Evolutionary conservation across 2,113 vertebrate genomes (phyloP), one percentile per base, ranked within the genome.

Genomic region (Mesoclemmys tuberculata): DNA sequence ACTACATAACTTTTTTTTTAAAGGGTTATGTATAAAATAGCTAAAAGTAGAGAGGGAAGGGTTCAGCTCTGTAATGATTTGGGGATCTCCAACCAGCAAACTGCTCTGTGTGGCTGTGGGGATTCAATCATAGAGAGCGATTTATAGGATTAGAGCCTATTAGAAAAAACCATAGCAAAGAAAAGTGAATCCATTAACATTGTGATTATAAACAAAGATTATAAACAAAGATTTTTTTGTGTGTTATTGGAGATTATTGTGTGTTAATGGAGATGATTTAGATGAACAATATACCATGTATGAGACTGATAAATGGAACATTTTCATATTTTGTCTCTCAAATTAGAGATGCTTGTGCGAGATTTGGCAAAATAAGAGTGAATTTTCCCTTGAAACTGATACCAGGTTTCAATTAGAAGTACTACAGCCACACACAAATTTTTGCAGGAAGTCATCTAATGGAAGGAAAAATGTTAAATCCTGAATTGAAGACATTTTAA

Each of bases 381-480:
- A 44, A n/a, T 90, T 87, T 94, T 95, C 14, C 29, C 61, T 11
- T 54, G 49, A 21, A 80, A 2, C 10, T 82, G 10, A 61, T 2
- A 48, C 31, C 21, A 35, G 80, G 68, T 56, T 92, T 93, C 51
- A 88, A 77, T 18, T 82, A 84, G 3, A 26, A 51, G 6, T 89
- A 54, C 55, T 85, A 21, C 0, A 0, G 90, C 78, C 8, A 48
- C 29, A 35, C 5, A n/a, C 0, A 35, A 19, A 16, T 52, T 19
- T 38, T 81, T 88, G 4, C 78, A 88, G 44, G 58, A 87, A 84
- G 29, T 29, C 54, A 16, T 80, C 3, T 90, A 86, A 93, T 82
- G 29, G 91, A 82, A 84, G 4, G 18, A 86, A 3, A 26, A 90
- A 93, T 85, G 19, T 55, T 75, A 92, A 88, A 68, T 83, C 3